These are phyloP conservation scores for Seira musarum DNA, from an alignment of 2,888 invertebrate species.

Conservation along the genomic window DNA sequence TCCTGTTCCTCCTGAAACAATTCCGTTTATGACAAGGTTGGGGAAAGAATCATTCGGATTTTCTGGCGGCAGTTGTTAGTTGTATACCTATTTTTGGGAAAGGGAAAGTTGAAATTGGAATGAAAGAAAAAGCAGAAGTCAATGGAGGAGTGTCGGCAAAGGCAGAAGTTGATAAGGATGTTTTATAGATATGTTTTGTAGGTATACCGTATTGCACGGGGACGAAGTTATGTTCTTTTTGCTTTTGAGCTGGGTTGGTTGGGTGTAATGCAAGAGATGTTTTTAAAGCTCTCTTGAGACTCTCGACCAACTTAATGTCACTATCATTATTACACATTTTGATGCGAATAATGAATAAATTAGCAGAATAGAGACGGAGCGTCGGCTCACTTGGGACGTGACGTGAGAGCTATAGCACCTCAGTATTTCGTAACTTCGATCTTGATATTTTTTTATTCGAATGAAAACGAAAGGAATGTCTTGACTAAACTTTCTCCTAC, in stretches of 20 bases:
- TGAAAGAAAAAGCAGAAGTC: neutral
- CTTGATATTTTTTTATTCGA: slow-evolving; percentile 33
- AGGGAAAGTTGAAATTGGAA: slow-evolving; percentile 2
- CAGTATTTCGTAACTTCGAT: slow-evolving; percentile 59
- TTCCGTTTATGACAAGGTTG: slow-evolving; percentile 17
- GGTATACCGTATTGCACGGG: slow-evolving; percentile 9
- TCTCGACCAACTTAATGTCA: slow-evolving; percentile 69
- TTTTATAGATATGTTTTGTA: neutral
- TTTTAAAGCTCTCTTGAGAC: slow-evolving; percentile 70
- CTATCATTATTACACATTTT: slow-evolving; percentile 71
- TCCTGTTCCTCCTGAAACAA: slow-evolving; percentile 9
- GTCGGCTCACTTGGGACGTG: slow-evolving; percentile 67
- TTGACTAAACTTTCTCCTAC: slow-evolving; percentile 14
- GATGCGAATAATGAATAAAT: slow-evolving; percentile 71
- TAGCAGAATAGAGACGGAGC: slow-evolving; percentile 68
- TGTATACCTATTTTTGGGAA: too few relatives aligned
- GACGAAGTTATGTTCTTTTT: neutral
- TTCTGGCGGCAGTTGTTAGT: neutral
- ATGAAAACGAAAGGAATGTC: slow-evolving; percentile 8
- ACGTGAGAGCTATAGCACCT: slow-evolving; percentile 69
- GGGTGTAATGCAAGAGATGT: slow-evolving; percentile 68
- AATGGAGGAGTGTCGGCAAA: slow-evolving; percentile 1
- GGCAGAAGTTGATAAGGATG: slow-evolving; percentile 3
- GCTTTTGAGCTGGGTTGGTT: neutral
- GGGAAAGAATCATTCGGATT: neutral